phyloP scores from a whole-genome alignment of 2,888 invertebrate species.

The Eristalinus aeneus region DNA sequence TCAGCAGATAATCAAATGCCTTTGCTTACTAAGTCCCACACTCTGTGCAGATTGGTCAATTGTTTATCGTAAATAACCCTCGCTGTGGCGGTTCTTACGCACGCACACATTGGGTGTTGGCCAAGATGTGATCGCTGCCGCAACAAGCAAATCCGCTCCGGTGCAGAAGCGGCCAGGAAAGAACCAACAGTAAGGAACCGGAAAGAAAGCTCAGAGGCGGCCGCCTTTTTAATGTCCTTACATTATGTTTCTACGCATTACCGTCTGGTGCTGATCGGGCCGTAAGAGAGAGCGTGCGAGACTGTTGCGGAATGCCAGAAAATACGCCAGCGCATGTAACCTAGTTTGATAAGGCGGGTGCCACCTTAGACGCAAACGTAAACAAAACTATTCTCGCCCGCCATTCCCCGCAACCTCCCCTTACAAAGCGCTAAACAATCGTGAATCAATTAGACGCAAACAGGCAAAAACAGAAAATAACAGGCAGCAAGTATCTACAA shows the following conservation, averaged over 20 bases:
- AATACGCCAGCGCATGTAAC: slow-evolving; percentile 35
- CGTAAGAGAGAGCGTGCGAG: no score
- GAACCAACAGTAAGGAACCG: not conserved
- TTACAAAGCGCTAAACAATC: slow-evolving; percentile 9
- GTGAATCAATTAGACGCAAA: slow-evolving; percentile 32
- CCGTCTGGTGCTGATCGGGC: not conserved
- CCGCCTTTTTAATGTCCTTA: not conserved
- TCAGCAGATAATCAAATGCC: slow-evolving; percentile 59
- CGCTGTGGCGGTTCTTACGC: slow-evolving; percentile 33
- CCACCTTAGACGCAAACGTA: slow-evolving; percentile 28
- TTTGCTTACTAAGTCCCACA: slow-evolving; percentile 60
- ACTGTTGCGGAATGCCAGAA: slow-evolving; percentile 25
- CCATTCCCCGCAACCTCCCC: not conserved
- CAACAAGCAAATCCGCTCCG: not conserved
- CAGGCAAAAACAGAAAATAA: not conserved
- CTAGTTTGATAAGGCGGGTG: slow-evolving; percentile 51
- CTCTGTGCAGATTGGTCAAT: slow-evolving; percentile 46
- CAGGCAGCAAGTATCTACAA: not conserved
- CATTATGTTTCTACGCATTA: slow-evolving; percentile 3
- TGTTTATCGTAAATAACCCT: slow-evolving; percentile 53
- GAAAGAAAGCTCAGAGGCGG: not conserved
- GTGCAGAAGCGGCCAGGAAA: not conserved
- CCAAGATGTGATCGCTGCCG: slow-evolving; percentile 41
- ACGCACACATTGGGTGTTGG: slow-evolving; percentile 54
- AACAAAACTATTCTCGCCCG: slow-evolving; percentile 25